A percentile compares a stretch with the other conserved stretches of the same genome.
Conservation (phyloP, 2,113 vertebrate species). For the Tenrec ecaudatus region DNA sequence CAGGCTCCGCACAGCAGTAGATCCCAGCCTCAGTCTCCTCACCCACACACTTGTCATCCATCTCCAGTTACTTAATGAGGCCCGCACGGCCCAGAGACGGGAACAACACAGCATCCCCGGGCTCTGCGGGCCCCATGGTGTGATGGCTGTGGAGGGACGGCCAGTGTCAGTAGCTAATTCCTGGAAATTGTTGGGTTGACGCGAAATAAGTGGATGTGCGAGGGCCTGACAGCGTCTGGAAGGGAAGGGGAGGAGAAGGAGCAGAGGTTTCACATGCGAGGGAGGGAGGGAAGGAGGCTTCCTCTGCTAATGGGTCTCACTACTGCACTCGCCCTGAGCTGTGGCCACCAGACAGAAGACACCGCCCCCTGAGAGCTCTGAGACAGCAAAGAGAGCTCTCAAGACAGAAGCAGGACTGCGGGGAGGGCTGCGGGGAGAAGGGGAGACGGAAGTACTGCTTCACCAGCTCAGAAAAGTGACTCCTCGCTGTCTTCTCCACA, state of each 20-base stretch:
- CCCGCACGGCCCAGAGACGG: neutral
- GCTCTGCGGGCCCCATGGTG: fast-evolving
- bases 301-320: fast-evolving
- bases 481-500: fast-evolving
- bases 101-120: fast-evolving
- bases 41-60: fast-evolving
- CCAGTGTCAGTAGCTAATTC: fast-evolving
- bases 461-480: no score
- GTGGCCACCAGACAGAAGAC: neutral
- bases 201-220: neutral
- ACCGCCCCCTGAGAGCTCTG: fast-evolving
- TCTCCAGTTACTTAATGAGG: neutral
- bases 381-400: no score
- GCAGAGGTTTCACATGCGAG: neutral
- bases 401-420: neutral
- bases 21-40: fast-evolving
- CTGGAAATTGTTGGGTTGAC: neutral
- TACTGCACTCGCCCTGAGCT: fast-evolving
- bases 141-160: fast-evolving
- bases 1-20: fast-evolving
- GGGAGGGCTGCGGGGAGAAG: neutral
- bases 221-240: neutral
- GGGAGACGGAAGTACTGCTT: fast-evolving
- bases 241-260: neutral
- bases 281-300: no score